These are phyloP conservation scores for Apodemia duryi DNA, from an alignment of 2,888 invertebrate genomes.

Conservation along the genomic window DNA sequence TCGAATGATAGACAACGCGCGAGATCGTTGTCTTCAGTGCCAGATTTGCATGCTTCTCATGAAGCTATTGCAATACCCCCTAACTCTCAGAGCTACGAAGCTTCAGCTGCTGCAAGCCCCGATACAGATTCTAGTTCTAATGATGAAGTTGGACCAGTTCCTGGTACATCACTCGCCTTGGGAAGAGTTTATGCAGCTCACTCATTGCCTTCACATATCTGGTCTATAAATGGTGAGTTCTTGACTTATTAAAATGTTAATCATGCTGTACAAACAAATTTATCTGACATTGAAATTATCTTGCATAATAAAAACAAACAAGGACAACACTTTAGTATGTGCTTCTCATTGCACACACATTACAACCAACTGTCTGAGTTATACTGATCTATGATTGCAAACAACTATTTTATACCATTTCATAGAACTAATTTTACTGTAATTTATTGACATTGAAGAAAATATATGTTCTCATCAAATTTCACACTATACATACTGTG, in stretches of 20 bases:
- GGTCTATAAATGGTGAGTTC: constrained; percentile 92
- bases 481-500: too few relatives aligned
- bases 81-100: constrained; percentile 82
- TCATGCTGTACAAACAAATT: background rate
- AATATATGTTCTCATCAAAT: too few relatives aligned
- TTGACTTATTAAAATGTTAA: background rate
- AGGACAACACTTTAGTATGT: background rate
- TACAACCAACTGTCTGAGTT: too few relatives aligned
- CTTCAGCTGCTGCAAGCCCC: constrained; percentile 81
- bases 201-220: constrained; percentile 94
- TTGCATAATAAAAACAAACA: constrained; percentile 5
- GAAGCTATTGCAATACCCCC: constrained; percentile 82
- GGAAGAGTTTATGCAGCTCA: constrained; percentile 92
- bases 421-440: too few relatives aligned
- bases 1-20: constrained; percentile 90
- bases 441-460: too few relatives aligned
- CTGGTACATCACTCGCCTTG: constrained; percentile 77
- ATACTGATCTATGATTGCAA: too few relatives aligned
- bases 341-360: background rate
- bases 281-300: constrained; percentile 10
- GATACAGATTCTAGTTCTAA: constrained; percentile 85
- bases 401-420: too few relatives aligned
- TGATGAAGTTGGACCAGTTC: constrained; percentile 78
- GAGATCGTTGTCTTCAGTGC: constrained; percentile 89
- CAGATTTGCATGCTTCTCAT: constrained; percentile 82